Evolutionary conservation across 2,888 invertebrate genomes (phyloP).

Genomic region (Bombylius major): DNA sequence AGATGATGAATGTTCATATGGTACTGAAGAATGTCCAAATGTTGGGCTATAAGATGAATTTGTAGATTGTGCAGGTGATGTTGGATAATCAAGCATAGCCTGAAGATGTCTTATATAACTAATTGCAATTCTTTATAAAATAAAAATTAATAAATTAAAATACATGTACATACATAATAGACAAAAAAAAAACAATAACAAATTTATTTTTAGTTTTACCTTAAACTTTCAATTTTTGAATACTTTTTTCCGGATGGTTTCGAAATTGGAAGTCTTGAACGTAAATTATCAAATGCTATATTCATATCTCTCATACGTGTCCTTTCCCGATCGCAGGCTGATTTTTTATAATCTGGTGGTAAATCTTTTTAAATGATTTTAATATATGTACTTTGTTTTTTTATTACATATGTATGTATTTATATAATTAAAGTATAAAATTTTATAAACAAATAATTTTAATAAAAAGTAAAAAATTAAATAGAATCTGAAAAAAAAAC

Average conservation of each 20-base stretch:
- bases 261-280: slow-evolving; percentile 60
- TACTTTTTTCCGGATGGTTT: slow-evolving; percentile 76
- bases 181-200: background rate
- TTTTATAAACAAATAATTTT: no score
- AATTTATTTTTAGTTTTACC: slow-evolving; percentile 37
- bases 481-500: no score
- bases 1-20: no score
- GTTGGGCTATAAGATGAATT: no score
- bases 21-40: no score
- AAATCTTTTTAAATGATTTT: slow-evolving; percentile 3
- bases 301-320: slow-evolving; percentile 82
- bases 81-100: slow-evolving; percentile 7
- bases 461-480: no score
- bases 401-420: background rate
- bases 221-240: slow-evolving; percentile 71
- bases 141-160: slow-evolving; percentile 1
- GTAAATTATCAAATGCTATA: slow-evolving; percentile 61
- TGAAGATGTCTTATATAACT: slow-evolving; percentile 64
- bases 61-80: background rate
- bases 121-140: slow-evolving; percentile 52
- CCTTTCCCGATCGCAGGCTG: slow-evolving; percentile 71
- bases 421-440: no score
- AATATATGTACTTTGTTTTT: background rate
- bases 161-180: background rate
- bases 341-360: slow-evolving; percentile 61